Conservation (phyloP, 2,888 invertebrate species). For the Andrena hattorfiana region DNA sequence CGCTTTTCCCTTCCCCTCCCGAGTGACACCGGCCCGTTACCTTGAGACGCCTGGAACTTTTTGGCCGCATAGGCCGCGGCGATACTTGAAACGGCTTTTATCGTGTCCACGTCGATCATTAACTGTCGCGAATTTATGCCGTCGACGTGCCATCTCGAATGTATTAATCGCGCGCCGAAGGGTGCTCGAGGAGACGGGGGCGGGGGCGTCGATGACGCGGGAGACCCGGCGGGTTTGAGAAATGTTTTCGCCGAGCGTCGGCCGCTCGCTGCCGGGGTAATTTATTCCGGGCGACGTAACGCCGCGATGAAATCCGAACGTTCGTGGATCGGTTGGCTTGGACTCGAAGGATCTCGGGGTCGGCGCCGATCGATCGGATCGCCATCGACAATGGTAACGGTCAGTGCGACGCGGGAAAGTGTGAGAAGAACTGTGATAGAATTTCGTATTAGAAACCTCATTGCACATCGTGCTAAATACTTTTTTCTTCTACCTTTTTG, state of each 20-base stretch:
- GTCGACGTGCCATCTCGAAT: neutral
- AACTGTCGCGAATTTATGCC: neutral
- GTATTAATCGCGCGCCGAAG: constrained; percentile 30
- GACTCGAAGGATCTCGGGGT: constrained; percentile 44
- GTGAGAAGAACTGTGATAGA: constrained; percentile 82
- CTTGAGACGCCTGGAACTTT: constrained; percentile 34
- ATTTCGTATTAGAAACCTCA: constrained; percentile 77
- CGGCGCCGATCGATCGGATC: constrained; percentile 49
- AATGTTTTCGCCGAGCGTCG: neutral
- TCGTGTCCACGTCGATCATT: neutral
- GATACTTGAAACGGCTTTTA: constrained; percentile 1
- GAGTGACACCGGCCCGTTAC: constrained; percentile 31
- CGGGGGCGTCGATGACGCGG: neutral
- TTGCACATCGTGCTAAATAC: constrained; percentile 51
- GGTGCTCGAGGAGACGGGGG: neutral
- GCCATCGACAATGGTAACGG: constrained; percentile 52
- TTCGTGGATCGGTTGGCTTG: constrained; percentile 5
- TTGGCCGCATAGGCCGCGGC: neutral
- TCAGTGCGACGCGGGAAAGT: constrained; percentile 52
- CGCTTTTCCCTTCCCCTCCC: neutral
- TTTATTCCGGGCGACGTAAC: neutral
- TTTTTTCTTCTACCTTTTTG: neutral
- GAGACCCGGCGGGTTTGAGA: neutral
- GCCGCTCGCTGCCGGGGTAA: neutral
- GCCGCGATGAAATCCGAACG: neutral